These are phyloP conservation scores for Danio tinwini DNA, from an alignment of 2,797 vertebrate genomes.

Conservation along the genomic window DNA sequence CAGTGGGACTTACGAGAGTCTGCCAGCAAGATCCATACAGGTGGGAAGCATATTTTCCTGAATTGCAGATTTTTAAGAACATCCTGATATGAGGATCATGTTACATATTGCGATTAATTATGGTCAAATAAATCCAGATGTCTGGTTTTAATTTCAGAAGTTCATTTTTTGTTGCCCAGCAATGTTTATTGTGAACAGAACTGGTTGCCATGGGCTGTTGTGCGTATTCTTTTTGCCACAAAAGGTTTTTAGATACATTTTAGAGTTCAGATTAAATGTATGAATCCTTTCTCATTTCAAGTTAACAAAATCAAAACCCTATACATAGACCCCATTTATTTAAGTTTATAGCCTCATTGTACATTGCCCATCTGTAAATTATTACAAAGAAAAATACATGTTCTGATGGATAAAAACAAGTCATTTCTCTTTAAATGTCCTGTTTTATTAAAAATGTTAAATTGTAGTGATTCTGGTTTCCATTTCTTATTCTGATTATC, in stretches of 20 bases:
- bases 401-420: background rate
- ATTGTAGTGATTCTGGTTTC: background rate
- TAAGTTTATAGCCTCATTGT: background rate
- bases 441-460: background rate
- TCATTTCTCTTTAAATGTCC: background rate
- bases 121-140: conserved; percentile 39
- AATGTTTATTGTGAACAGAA: conserved; percentile 39
- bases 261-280: conserved; percentile 10
- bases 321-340: conserved; percentile 2
- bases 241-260: conserved; percentile 1
- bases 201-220: conserved; percentile 38
- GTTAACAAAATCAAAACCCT: background rate
- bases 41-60: conserved; percentile 64
- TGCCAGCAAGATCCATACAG: conserved; percentile 88
- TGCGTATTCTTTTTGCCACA: conserved; percentile 27
- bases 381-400: background rate
- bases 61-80: conserved; percentile 1
- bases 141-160: conserved; percentile 47
- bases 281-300: background rate
- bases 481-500: background rate
- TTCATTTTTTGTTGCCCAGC: conserved; percentile 45
- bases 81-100: background rate
- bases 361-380: background rate
- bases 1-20: conserved; percentile 89
- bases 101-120: conserved; percentile 43